Evolutionary conservation across 2,888 invertebrate species (phyloP).

Genomic region (Drosophila antonietae): DNA sequence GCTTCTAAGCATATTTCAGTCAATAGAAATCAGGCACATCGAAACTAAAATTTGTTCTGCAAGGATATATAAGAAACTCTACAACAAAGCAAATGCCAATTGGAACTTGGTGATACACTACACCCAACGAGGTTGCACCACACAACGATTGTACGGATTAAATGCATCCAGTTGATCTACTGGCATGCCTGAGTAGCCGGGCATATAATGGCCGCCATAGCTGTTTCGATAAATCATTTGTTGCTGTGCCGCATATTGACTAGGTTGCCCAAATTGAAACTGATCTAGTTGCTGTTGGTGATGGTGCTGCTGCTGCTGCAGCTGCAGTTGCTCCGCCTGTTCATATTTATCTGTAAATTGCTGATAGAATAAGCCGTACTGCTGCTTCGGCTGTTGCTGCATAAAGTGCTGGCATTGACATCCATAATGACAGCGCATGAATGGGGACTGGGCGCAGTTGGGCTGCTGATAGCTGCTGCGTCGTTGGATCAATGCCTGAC

Average conservation of each 20-base stretch:
- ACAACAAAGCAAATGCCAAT: slow-evolving; percentile 1
- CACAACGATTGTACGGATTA: slow-evolving; percentile 4
- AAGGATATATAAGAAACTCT: background rate
- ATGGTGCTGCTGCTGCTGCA: slow-evolving; percentile 16
- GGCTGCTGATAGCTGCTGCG: slow-evolving; percentile 30
- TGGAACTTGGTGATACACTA: slow-evolving; percentile 65
- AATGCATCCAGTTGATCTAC: slow-evolving; percentile 7
- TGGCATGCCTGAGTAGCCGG: slow-evolving; percentile 3
- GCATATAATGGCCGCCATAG: background rate
- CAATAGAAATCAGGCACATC: background rate
- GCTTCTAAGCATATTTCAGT: background rate
- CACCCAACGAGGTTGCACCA: slow-evolving; percentile 61
- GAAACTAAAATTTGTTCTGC: background rate
- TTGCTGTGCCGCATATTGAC: slow-evolving; percentile 5
- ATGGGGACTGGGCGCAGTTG: slow-evolving; percentile 8
- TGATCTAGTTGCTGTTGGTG: slow-evolving; percentile 19
- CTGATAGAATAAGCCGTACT: slow-evolving; percentile 2
- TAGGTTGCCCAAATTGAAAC: background rate
- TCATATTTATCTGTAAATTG: slow-evolving; percentile 9
- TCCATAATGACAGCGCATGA: slow-evolving; percentile 15
- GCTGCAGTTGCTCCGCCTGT: slow-evolving; percentile 14
- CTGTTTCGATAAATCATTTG: slow-evolving; percentile 3
- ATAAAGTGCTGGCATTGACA: slow-evolving; percentile 34
- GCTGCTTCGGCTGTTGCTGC: slow-evolving; percentile 1
- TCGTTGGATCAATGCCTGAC: slow-evolving; percentile 27